phyloP scores from a whole-genome alignment of 2,888 invertebrate genomes.

The Rugalucina vietnamica region DNA sequence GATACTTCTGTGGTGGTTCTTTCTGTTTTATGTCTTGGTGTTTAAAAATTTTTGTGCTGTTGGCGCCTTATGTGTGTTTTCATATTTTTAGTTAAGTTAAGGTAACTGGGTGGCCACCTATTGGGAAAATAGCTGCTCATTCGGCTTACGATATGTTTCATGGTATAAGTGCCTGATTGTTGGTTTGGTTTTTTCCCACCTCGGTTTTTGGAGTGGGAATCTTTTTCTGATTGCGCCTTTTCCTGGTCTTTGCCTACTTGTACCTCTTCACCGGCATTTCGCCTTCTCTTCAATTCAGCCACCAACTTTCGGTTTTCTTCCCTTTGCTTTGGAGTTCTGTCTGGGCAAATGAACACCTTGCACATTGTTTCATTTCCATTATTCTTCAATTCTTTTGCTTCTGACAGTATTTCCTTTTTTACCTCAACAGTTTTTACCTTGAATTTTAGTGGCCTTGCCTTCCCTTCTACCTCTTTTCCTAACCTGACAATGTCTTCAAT shows the following conservation, averaged over 20 bases:
- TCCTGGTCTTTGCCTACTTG: not conserved
- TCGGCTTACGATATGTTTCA: too few relatives aligned
- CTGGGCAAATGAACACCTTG: not conserved
- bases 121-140: too few relatives aligned
- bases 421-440: not conserved
- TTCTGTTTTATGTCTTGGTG: too few relatives aligned
- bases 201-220: too few relatives aligned
- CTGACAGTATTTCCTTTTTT: not conserved
- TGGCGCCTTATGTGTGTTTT: too few relatives aligned
- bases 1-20: too few relatives aligned
- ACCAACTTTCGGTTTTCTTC: not conserved
- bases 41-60: too few relatives aligned
- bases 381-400: not conserved
- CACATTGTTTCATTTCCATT: not conserved
- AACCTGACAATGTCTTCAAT: not conserved
- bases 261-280: not conserved
- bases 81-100: too few relatives aligned
- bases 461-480: not conserved
- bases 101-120: too few relatives aligned
- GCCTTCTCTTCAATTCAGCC: not conserved
- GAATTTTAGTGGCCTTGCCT: not conserved
- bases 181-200: too few relatives aligned
- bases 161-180: too few relatives aligned
- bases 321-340: not conserved
- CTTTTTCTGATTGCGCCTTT: too few relatives aligned